Conservation (phyloP, 2,888 invertebrate species). For the Orchestes rusci region DNA sequence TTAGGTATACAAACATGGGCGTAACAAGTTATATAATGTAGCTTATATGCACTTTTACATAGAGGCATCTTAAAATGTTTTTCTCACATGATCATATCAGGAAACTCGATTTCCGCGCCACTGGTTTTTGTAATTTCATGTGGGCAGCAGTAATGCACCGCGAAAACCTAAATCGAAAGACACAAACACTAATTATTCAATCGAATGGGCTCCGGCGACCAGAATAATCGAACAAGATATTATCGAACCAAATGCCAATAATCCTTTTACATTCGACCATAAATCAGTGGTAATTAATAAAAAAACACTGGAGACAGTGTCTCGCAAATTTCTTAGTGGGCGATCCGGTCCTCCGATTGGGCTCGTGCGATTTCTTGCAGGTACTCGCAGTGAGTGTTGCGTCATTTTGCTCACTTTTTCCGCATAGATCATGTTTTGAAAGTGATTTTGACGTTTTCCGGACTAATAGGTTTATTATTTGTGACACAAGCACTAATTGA, state of each 20-base stretch:
- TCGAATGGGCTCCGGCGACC: conserved; percentile 9
- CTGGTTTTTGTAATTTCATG: conserved; percentile 13
- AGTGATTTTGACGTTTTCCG: too few relatives aligned
- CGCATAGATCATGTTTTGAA: too few relatives aligned
- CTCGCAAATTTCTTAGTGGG: conserved; percentile 17
- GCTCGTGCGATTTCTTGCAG: too few relatives aligned
- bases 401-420: too few relatives aligned
- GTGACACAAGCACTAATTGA: too few relatives aligned
- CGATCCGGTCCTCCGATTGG: conserved; percentile 12
- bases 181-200: conserved; percentile 15
- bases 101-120: too few relatives aligned
- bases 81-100: too few relatives aligned
- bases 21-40: too few relatives aligned
- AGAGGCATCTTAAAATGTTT: too few relatives aligned
- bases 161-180: conserved; percentile 3
- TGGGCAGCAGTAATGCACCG: conserved; percentile 16
- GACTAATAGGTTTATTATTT: too few relatives aligned
- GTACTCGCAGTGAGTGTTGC: too few relatives aligned
- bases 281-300: conserved; percentile 16
- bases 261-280: conserved; percentile 13
- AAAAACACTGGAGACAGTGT: conserved; percentile 17
- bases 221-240: conserved; percentile 17
- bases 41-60: too few relatives aligned
- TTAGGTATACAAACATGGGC: conserved; percentile 2
- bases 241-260: conserved; percentile 20